Percentiles rank a stretch among this genome's conserved stretches.
Evolutionary conservation across 1,140 invertebrate genomes (phyloP).

Genomic region (Drosophila bocqueti): DNA sequence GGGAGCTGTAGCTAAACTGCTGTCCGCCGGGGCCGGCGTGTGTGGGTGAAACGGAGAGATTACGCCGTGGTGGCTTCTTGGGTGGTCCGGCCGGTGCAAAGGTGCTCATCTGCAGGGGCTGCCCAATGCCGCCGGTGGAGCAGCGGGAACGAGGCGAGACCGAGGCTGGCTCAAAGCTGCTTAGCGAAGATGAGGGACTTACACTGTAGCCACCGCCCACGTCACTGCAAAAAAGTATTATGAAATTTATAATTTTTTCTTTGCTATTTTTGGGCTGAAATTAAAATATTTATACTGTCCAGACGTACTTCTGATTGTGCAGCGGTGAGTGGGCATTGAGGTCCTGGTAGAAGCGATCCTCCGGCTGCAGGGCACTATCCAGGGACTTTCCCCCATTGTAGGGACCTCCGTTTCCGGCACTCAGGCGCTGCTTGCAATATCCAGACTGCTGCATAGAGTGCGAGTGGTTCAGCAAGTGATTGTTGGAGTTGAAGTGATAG

Average conservation of each 20-base stretch:
- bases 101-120: conserved; percentile 71
- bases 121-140: conserved; percentile 70
- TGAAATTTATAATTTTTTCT: too few species aligned
- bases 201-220: conserved; percentile 69
- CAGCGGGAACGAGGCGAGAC: conserved; percentile 79
- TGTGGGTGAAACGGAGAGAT: conserved; percentile 92
- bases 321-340: conserved; percentile 72
- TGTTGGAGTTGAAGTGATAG: conserved; percentile 82
- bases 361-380: conserved; percentile 75
- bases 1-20: conserved; percentile 76
- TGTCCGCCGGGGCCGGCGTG: conserved; percentile 63
- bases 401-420: conserved; percentile 61
- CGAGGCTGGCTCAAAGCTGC: conserved; percentile 85
- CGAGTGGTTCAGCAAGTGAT: conserved; percentile 80
- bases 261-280: too few species aligned
- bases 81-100: conserved; percentile 90
- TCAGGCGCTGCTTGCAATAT: conserved; percentile 73
- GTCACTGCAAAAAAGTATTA: conserved; percentile 40
- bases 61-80: conserved; percentile 94
- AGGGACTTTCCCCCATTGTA: conserved; percentile 79
- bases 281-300: too few species aligned
- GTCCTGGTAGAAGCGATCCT: conserved; percentile 77
- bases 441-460: conserved; percentile 80
- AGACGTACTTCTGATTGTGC: conserved; percentile 70
- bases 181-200: conserved; percentile 82